Percentiles rank a stretch among this genome's conserved stretches.
phyloP scores from a whole-genome alignment of 2,797 vertebrate species.

The Mormyrops attenuatus region DNA sequence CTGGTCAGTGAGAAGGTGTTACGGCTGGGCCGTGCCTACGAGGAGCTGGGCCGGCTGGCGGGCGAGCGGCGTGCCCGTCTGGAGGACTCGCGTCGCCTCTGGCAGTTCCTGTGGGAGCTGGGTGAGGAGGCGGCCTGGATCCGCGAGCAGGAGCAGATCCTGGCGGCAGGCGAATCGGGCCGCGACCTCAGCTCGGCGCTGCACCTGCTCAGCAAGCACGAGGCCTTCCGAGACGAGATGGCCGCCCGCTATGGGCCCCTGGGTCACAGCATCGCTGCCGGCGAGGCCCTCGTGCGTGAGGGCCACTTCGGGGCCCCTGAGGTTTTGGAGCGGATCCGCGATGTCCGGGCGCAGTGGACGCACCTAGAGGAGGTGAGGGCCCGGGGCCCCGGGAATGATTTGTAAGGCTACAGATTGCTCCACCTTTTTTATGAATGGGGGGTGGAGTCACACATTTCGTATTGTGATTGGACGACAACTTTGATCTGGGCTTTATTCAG shows the following conservation, averaged over 20 bases:
- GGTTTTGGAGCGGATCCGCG: conserved; percentile 68
- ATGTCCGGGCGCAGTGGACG: conserved; percentile 65
- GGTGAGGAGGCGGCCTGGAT: conserved; percentile 91
- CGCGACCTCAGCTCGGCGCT: conserved; percentile 79
- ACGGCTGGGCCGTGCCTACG: conserved; percentile 71
- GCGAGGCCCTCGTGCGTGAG: conserved; percentile 70
- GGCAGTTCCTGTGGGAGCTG: conserved; percentile 91
- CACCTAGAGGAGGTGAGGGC: conserved; percentile 67
- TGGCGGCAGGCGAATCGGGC: conserved; percentile 81
- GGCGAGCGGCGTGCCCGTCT: conserved; percentile 61
- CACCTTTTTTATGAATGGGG: not conserved
- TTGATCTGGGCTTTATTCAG: not conserved
- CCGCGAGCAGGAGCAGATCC: conserved; percentile 85
- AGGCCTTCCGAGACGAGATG: conserved; percentile 84
- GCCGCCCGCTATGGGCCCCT: conserved; percentile 80
- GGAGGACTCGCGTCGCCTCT: conserved; percentile 83
- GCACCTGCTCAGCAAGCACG: conserved; percentile 84
- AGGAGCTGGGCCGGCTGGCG: conserved; percentile 73
- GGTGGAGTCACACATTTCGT: not conserved
- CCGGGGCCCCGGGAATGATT: not conserved
- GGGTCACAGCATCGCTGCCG: conserved; percentile 72
- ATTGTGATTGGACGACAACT: not conserved
- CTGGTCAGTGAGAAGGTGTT: conserved; percentile 75
- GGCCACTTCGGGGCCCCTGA: conserved; percentile 72
- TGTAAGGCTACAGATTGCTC: not conserved